Conservation (phyloP, 1,140 invertebrate genomes). For the Aricia agestis region DNA sequence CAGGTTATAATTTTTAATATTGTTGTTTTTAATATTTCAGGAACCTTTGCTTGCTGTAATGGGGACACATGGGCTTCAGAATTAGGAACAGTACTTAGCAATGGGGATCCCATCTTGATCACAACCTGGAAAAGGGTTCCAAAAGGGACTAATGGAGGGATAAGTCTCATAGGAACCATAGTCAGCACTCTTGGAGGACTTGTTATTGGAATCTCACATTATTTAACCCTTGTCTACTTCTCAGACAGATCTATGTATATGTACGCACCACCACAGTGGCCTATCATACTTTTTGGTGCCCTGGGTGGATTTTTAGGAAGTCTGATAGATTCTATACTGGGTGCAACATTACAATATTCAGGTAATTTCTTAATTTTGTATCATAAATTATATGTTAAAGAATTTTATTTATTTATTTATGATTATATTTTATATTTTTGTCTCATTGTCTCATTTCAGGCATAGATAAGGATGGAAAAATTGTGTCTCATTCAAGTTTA, state of each 20-base stretch:
- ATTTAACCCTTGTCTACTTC: constrained; percentile 81
- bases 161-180: constrained; percentile 83
- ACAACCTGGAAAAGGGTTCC: constrained; percentile 87
- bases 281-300: constrained; percentile 83
- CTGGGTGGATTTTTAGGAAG: constrained; percentile 88
- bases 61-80: constrained; percentile 96
- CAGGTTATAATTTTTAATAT: background rate
- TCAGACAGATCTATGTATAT: constrained; percentile 78
- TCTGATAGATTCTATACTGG: constrained; percentile 88
- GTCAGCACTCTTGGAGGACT: constrained; percentile 86
- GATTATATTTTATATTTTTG: constrained; percentile 19
- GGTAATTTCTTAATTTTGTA: constrained; percentile 74
- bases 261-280: constrained; percentile 87
- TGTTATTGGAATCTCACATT: constrained; percentile 85
- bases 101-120: constrained; percentile 84
- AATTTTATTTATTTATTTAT: constrained; percentile 8
- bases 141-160: constrained; percentile 89
- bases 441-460: constrained; percentile 78
- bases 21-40: constrained; percentile 54
- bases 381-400: background rate
- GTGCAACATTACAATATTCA: constrained; percentile 91
- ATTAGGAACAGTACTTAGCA: constrained; percentile 86
- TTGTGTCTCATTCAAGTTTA: constrained; percentile 85
- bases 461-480: constrained; percentile 80
- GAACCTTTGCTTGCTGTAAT: constrained; percentile 87